phyloP scores from a whole-genome alignment of 2,113 vertebrate genomes.

The Clarias magur region DNA sequence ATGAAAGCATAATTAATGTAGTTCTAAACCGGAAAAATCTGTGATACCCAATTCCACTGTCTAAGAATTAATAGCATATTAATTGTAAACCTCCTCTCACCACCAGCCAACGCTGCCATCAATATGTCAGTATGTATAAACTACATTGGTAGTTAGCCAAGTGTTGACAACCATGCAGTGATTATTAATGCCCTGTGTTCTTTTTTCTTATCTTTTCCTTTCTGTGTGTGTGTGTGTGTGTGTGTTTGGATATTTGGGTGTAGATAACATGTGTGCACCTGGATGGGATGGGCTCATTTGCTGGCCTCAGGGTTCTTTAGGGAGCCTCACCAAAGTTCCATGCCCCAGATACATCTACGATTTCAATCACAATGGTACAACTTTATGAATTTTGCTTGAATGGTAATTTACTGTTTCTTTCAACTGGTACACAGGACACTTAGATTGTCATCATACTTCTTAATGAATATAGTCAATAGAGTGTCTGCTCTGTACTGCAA shows the following conservation, averaged over 20 bases:
- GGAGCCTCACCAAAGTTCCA: slow-evolving; percentile 73
- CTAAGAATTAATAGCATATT: too few relatives aligned
- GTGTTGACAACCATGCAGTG: neutral
- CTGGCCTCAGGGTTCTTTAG: slow-evolving; percentile 82
- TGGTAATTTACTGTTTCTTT: neutral
- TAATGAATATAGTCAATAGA: neutral
- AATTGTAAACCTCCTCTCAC: too few relatives aligned
- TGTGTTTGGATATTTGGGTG: neutral
- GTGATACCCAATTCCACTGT: too few relatives aligned
- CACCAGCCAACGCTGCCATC: too few relatives aligned
- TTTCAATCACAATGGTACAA: slow-evolving; percentile 86
- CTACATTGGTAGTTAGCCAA: neutral
- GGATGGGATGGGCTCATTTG: slow-evolving; percentile 89
- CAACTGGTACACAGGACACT: neutral
- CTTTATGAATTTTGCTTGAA: neutral
- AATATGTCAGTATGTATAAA: too few relatives aligned
- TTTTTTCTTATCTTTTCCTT: neutral
- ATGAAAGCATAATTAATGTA: too few relatives aligned
- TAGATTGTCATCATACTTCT: neutral
- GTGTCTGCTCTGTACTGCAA: neutral
- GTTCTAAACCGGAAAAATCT: too few relatives aligned
- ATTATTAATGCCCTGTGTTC: neutral
- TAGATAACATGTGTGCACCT: slow-evolving; percentile 79
- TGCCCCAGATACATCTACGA: slow-evolving; percentile 87
- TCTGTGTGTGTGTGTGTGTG: neutral